A percentile compares a stretch with the other conserved stretches of the same genome.
Conservation (phyloP, 2,797 vertebrate genomes). For the Eospalax fontanierii region DNA sequence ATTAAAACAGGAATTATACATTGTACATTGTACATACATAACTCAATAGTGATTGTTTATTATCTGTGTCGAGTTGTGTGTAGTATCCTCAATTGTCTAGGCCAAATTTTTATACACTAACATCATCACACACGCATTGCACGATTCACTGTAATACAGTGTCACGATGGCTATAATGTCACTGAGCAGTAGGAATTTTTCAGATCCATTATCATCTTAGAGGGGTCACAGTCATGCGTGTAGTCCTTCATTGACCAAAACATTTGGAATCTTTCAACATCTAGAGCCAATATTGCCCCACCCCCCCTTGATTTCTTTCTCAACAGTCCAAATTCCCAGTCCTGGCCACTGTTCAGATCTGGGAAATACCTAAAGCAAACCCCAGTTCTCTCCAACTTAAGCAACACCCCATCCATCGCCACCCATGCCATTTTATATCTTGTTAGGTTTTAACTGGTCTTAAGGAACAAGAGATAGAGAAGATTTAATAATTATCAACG, state of each 20-base stretch:
- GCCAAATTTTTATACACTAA: too few relatives aligned
- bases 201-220: too few relatives aligned
- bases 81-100: too few relatives aligned
- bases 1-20: neutral
- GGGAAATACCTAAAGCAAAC: neutral
- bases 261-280: neutral
- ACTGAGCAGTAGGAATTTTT: too few relatives aligned
- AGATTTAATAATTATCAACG: constrained; percentile 86
- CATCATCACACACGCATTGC: too few relatives aligned
- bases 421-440: constrained; percentile 55
- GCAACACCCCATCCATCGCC: neutral
- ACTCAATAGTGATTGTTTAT: neutral
- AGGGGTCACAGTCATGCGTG: too few relatives aligned
- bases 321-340: neutral
- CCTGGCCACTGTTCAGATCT: neutral
- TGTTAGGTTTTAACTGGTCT: constrained; percentile 57
- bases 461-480: constrained; percentile 78
- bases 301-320: neutral
- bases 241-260: too few relatives aligned
- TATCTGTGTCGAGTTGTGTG: neutral
- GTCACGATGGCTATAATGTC: too few relatives aligned
- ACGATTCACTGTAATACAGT: too few relatives aligned
- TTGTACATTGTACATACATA: neutral
- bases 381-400: constrained; percentile 28
- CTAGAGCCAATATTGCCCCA: neutral